These are phyloP conservation scores for Cephalophus harveyi DNA, from an alignment of 2,113 vertebrate genomes.

Conservation along the genomic window DNA sequence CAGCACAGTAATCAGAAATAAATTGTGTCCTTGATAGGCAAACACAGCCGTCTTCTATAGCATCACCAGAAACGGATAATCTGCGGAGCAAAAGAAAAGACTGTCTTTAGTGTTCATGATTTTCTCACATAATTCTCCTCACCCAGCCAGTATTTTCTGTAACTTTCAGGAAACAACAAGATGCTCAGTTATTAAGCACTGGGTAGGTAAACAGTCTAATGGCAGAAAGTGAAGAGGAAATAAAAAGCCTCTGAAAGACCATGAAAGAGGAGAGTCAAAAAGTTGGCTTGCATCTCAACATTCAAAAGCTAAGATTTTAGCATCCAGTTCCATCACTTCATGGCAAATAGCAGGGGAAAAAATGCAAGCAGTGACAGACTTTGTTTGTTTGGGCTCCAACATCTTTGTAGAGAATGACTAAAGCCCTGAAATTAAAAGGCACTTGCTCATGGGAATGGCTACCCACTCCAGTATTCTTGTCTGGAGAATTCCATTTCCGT, in stretches of 20 bases:
- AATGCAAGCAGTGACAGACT: too few relatives aligned
- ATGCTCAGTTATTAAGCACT: neutral
- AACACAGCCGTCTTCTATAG: neutral
- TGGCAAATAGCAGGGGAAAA: neutral
- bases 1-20: fast-evolving
- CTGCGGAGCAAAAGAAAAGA: neutral
- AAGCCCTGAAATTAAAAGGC: too few relatives aligned
- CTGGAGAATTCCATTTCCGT: too few relatives aligned
- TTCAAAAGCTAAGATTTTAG: neutral
- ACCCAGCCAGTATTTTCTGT: neutral
- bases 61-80: neutral
- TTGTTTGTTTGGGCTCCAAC: too few relatives aligned
- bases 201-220: neutral
- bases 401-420: too few relatives aligned
- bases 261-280: neutral
- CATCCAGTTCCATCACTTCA: neutral
- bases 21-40: fast-evolving
- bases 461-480: too few relatives aligned
- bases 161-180: neutral
- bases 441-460: too few relatives aligned
- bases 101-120: neutral
- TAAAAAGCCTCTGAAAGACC: neutral
- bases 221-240: neutral
- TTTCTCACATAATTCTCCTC: neutral
- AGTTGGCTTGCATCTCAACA: neutral